Evolutionary conservation across 2,888 invertebrate species (phyloP), one percentile per base, ranked within the genome.

Genomic region (Allygus modestus): DNA sequence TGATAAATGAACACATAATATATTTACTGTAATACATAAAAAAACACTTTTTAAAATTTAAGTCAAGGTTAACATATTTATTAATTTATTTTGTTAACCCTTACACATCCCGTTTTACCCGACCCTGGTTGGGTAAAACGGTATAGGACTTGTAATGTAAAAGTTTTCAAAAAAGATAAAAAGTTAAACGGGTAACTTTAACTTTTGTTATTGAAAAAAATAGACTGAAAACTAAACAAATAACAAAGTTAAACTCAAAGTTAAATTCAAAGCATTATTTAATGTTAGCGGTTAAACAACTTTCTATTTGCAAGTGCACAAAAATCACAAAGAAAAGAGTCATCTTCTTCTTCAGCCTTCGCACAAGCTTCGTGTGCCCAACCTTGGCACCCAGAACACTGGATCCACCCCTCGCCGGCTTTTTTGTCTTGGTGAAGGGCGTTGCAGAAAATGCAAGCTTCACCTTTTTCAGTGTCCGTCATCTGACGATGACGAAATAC

Each of bases 311-410:
- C 79, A 51, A 81, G 51, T 41, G 26, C 7, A 61, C 79, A 79
- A 84, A 84, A 84, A 31, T 84, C 79, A 79, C 79, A 84, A 17
- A 26, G 20, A 84, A 84, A 84, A 46, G 79, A 46, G 51, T 84
- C 77, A 79, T 84, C 84, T 79, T 84, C 79, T 79, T 84, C 82
- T 54, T 84, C 81, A 23, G 84, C 85, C 37, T 83, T 85, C 15
- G 83, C 73, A 41, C 82, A 82, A 71, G 51, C 54, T 71, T 84
- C 82, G 46, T 84, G 84, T 26, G 82, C 82, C 83, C 83, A 83
- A 17, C 83, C 12, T 75, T 51, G 37, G 26, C 83, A 83, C 23
- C 75, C 58, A 4, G 73, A 83, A 54, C 83, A 83, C 51, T 83
- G 83, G 33, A 83, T 83, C 73, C 73, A 73, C 2, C 73, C 84